These are phyloP conservation scores for Corythaeola cristata DNA, from an alignment of 2,113 vertebrate species.

Conservation along the genomic window DNA sequence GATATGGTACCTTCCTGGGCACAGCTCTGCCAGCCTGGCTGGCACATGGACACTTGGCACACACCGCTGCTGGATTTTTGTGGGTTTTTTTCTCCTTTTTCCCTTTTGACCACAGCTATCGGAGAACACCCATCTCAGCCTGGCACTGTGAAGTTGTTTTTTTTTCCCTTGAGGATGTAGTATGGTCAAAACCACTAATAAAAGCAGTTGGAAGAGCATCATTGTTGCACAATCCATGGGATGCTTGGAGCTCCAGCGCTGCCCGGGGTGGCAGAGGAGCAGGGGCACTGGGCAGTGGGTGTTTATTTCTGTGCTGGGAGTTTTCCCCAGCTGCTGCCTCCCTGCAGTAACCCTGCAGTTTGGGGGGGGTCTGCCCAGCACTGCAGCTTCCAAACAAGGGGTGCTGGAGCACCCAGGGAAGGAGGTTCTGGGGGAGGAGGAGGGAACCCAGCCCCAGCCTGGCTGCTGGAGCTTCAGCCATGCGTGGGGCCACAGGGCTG, in stretches of 20 bases:
- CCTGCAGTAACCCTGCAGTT: neutral
- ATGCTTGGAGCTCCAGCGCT: neutral
- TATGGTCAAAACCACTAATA: slow-evolving; percentile 14
- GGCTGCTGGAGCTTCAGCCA: neutral
- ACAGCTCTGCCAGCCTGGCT: neutral
- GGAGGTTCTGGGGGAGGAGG: fast-evolving
- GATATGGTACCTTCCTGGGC: neutral
- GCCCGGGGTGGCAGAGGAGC: neutral
- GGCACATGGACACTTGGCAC: neutral
- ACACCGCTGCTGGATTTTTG: neutral
- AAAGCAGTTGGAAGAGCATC: neutral
- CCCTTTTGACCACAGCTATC: neutral
- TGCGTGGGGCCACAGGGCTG: too few relatives aligned
- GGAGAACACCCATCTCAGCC: neutral
- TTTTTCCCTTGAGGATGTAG: neutral
- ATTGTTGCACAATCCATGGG: fast-evolving
- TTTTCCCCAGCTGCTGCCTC: neutral
- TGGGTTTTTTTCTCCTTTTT: neutral
- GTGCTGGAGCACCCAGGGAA: neutral
- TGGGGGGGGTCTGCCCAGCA: neutral
- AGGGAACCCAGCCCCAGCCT: neutral
- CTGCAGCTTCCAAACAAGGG: too few relatives aligned
- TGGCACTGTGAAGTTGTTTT: neutral
- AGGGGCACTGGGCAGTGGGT: fast-evolving
- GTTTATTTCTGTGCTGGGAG: neutral